A percentile compares a stretch with the other conserved stretches of the same genome.
These are phyloP conservation scores for Reticulitermes speratus DNA, from an alignment of 1,140 invertebrate genomes.

Conservation along the genomic window DNA sequence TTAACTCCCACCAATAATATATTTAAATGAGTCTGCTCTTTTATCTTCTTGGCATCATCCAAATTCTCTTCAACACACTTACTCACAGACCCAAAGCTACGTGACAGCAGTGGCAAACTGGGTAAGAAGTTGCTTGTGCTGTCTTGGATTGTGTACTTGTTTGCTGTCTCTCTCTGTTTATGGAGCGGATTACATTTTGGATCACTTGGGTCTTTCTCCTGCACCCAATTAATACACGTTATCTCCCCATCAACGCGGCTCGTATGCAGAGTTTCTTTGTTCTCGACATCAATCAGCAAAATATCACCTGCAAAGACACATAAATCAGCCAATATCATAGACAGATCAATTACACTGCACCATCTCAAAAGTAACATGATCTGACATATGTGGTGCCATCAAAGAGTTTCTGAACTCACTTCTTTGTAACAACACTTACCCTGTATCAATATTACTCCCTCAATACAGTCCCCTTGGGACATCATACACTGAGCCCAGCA, in stretches of 20 bases:
- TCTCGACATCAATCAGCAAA: slow-evolving; percentile 81
- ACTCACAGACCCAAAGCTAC: slow-evolving; percentile 54
- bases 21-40: slow-evolving; percentile 70
- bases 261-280: slow-evolving; percentile 76
- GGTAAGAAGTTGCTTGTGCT: slow-evolving; percentile 52
- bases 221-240: slow-evolving; percentile 57
- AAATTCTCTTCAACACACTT: slow-evolving; percentile 58
- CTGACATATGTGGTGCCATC: background rate
- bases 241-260: slow-evolving; percentile 57
- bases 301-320: slow-evolving; percentile 50
- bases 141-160: slow-evolving; percentile 43
- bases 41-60: slow-evolving; percentile 61
- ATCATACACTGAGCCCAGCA: too few relatives aligned
- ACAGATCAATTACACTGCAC: background rate
- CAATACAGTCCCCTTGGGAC: too few relatives aligned
- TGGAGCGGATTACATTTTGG: background rate
- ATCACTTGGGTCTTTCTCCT: slow-evolving; percentile 37
- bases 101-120: slow-evolving; percentile 57
- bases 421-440: too few relatives aligned
- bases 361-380: background rate
- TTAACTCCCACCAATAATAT: slow-evolving; percentile 77
- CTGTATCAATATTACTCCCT: too few relatives aligned
- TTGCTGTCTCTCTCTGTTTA: slow-evolving; percentile 34
- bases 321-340: slow-evolving; percentile 24
- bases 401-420: too few relatives aligned